Evolutionary conservation across 2,888 invertebrate genomes (phyloP).

Genomic region (Diadegma fenestrale): DNA sequence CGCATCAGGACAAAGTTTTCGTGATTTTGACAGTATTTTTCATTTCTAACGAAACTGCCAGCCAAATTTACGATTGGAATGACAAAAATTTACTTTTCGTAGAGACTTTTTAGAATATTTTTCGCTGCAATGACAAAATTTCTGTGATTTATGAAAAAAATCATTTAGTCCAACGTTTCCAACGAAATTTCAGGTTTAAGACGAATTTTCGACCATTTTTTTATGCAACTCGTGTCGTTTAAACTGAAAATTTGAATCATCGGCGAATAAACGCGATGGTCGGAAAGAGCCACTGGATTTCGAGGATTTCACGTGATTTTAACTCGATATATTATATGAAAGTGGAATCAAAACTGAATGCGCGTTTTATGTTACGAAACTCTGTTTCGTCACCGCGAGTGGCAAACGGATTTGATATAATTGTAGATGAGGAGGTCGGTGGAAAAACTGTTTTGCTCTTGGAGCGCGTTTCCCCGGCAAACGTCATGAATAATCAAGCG

Average conservation of each 20-base stretch:
- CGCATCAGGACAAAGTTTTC: no score
- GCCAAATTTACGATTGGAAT: no score
- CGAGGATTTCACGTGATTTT: neutral
- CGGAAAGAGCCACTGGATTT: conserved; percentile 50
- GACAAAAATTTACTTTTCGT: no score
- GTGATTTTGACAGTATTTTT: no score
- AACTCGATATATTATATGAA: conserved; percentile 70
- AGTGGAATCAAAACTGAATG: conserved; percentile 72
- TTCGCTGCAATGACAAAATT: no score
- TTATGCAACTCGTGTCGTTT: conserved; percentile 58
- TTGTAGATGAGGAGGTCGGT: conserved; percentile 55
- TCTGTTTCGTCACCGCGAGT: conserved; percentile 35
- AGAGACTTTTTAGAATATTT: no score
- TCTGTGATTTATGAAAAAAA: no score
- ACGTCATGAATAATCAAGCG: conserved; percentile 66
- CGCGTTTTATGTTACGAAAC: conserved; percentile 68
- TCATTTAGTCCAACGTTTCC: no score
- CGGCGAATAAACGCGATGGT: conserved; percentile 74
- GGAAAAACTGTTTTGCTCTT: conserved; percentile 67
- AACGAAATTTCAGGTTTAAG: no score
- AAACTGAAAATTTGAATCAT: conserved; percentile 74
- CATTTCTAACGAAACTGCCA: no score
- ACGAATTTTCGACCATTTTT: conserved; percentile 47
- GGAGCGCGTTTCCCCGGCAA: conserved; percentile 29
- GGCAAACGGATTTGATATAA: conserved; percentile 63